Evolutionary conservation across 2,113 vertebrate genomes (phyloP).

Genomic region (Aegotheles bennettii): DNA sequence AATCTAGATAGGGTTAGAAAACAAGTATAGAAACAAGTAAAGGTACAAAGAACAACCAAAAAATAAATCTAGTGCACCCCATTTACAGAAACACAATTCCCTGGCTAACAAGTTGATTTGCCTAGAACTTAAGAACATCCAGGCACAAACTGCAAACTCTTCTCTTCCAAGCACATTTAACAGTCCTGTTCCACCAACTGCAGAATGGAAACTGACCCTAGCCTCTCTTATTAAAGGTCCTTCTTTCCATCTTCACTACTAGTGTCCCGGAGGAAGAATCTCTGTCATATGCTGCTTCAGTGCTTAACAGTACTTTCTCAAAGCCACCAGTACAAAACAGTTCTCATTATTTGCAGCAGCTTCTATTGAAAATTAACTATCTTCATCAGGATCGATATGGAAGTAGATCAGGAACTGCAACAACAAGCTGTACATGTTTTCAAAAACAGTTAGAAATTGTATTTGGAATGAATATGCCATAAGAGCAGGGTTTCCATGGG

Average conservation of each 20-base stretch:
- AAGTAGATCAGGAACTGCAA: not conserved
- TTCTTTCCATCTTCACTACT: not conserved
- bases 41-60: not conserved
- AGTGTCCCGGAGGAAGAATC: not conserved
- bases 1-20: not conserved
- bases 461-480: not conserved
- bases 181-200: not conserved
- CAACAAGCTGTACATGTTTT: not conserved
- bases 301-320: not conserved
- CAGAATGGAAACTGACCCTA: not conserved
- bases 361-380: not conserved
- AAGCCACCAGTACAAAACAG: not conserved
- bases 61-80: not conserved
- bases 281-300: not conserved
- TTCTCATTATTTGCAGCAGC: not conserved
- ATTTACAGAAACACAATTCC: not conserved
- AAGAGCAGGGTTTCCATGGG: not conserved
- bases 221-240: not conserved
- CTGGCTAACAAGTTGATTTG: not conserved
- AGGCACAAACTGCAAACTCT: not conserved
- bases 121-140: not conserved
- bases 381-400: not conserved
- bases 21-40: not conserved
- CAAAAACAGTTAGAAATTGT: not conserved
- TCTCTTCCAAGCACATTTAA: not conserved